phyloP scores from a whole-genome alignment of 1,140 invertebrate species.

The Lutraria rhynchaena region DNA sequence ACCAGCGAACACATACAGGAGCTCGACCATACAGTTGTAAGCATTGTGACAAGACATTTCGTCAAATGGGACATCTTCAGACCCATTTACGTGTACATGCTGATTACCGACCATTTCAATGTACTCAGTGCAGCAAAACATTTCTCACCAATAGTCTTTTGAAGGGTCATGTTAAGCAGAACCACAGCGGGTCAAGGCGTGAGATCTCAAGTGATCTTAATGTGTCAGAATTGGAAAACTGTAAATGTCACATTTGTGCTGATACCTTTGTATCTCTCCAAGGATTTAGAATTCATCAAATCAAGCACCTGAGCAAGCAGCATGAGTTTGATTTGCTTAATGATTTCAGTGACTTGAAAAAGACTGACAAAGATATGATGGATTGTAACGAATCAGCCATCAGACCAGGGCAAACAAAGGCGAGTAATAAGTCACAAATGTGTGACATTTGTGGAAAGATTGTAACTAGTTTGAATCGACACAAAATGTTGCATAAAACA shows the following conservation, averaged over 20 bases:
- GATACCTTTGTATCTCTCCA: neutral
- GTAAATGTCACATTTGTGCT: neutral
- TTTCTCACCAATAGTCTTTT: constrained; percentile 13
- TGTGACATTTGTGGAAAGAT: constrained; percentile 28
- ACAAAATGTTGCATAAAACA: neutral
- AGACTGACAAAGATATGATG: neutral
- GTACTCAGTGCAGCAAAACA: neutral
- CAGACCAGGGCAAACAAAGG: neutral
- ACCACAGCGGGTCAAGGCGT: no score
- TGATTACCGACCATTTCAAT: constrained; percentile 21
- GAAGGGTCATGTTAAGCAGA: neutral
- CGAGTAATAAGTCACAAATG: neutral
- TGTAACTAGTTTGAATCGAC: neutral
- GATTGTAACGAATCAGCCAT: neutral
- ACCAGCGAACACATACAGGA: neutral
- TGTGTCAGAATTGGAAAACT: no score
- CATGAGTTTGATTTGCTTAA: neutral
- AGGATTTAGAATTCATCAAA: neutral
- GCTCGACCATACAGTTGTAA: neutral
- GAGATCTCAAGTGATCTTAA: no score
- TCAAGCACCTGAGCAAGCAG: neutral
- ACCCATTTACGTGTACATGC: constrained; percentile 12
- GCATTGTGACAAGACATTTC: constrained; percentile 13
- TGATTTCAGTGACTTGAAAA: neutral
- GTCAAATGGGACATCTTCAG: constrained; percentile 22